A percentile compares a stretch with the other conserved stretches of the same genome.
Conservation (phyloP, 2,113 vertebrate genomes). For the Gavia stellata region DNA sequence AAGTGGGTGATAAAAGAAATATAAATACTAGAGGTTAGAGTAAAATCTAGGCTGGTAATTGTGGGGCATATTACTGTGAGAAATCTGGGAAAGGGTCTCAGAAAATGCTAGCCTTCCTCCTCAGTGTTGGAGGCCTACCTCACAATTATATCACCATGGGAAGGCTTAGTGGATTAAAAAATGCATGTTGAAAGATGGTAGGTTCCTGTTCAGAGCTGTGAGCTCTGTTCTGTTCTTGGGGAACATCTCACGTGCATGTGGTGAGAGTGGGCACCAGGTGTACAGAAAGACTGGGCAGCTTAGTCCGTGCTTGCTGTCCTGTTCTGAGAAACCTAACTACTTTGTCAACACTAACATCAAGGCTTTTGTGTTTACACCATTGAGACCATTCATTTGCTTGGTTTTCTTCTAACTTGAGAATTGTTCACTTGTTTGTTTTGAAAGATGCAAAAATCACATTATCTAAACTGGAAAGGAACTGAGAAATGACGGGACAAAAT, state of each 20-base stretch:
- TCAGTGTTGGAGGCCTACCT: neutral
- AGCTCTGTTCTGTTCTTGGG: neutral
- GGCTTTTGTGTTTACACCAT: neutral
- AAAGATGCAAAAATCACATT: neutral
- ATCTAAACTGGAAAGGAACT: neutral
- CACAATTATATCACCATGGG: neutral
- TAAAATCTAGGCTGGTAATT: neutral
- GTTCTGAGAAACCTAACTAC: neutral
- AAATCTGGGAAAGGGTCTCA: neutral
- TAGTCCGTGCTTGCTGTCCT: neutral
- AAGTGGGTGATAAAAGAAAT: neutral
- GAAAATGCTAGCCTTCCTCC: neutral
- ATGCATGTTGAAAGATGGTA: neutral
- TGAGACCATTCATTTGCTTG: neutral
- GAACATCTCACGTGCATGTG: rapidly evolving
- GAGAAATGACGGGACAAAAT: neutral
- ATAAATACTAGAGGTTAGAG: neutral
- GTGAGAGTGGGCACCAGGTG: neutral
- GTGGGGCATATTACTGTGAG: neutral
- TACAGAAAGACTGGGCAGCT: neutral
- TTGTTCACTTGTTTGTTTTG: neutral
- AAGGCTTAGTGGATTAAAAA: neutral
- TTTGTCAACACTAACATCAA: neutral
- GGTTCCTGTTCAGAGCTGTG: neutral
- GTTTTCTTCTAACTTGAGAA: neutral